Base-by-base conservation (phyloP, 2,888 invertebrate genomes). In the Odontocerum albicorne region DNA sequence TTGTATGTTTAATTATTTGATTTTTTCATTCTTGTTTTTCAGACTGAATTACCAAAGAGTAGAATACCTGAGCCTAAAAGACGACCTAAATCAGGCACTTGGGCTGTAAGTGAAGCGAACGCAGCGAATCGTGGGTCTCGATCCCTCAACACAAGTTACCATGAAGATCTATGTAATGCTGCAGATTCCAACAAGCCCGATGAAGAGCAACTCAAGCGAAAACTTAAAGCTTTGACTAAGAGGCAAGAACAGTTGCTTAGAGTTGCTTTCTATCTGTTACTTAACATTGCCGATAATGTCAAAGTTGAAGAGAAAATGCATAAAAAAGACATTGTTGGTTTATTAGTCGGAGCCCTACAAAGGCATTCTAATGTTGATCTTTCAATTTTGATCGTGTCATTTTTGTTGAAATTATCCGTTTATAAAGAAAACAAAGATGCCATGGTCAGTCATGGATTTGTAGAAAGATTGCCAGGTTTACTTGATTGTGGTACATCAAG, bases 291-390 rank as follows among this genome's bases (percentile, higher is more conserved):
- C 2, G 96, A 96, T 72, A 97, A 96, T 77, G 84, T 92, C 6
- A 90, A 90, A 70, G 90, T 97, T 2, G 98, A 98, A 73, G 90
- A 94, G 72, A 99, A 99, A 78, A 98, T 99, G 92, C 86, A 92
- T 20, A 92, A 93, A 66, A 91, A 96, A 71, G 92, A 91, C 66
- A 86, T 97, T 62, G 90, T 95, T 2, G 88, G 88, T 32, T 84
- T 96, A 74, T 79, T 97, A 32, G 85, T 92, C 40, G 91, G 90
- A 66, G 88, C 92, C 7, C 80, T 99, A 69, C 95, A 96, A 65
- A 82, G 97, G 60, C 90, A 91, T 64, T 74, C 78, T 12, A 94
- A 94, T 70, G 86, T 87, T 60, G 96, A 97, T 71, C 80, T 97
- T 20, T 80, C 96, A 36, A 88, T 93, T 66, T 80, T 97, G 52